Evolutionary conservation across 2,888 invertebrate species (phyloP).

Genomic region (Dusona sp.): DNA sequence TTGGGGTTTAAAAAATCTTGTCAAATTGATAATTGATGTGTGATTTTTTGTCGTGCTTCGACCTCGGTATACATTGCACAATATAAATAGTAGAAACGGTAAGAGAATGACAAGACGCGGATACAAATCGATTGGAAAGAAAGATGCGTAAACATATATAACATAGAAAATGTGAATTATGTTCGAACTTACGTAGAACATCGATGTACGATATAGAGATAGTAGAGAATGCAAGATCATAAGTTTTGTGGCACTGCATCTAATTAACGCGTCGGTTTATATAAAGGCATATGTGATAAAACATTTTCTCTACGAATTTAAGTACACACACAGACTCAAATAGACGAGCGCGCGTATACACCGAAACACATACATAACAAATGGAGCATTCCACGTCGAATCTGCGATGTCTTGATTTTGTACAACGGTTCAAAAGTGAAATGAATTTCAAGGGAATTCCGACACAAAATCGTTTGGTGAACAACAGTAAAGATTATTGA

Average conservation of each 20-base stretch:
- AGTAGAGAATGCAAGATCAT: conserved; percentile 52
- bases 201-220: conserved; percentile 54
- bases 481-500: not conserved
- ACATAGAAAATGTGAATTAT: conserved; percentile 29
- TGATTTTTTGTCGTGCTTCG: conserved; percentile 55
- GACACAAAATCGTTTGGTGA: not conserved
- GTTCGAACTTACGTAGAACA: conserved; percentile 60
- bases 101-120: conserved; percentile 15
- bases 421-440: not conserved
- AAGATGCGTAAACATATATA: conserved; percentile 3
- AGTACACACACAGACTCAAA: conserved; percentile 35
- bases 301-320: conserved; percentile 61
- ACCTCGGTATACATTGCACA: conserved; percentile 46
- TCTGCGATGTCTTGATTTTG: conserved; percentile 7
- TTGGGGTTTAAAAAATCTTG: conserved; percentile 15
- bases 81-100: conserved; percentile 29
- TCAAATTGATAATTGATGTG: conserved; percentile 37
- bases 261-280: conserved; percentile 60
- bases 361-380: conserved; percentile 2
- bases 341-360: not conserved
- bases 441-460: not conserved
- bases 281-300: conserved; percentile 69
- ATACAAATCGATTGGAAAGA: conserved; percentile 16
- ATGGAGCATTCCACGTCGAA: conserved; percentile 20
- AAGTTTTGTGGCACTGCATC: conserved; percentile 62